Evolutionary conservation across 1,140 invertebrate genomes (phyloP).

Genomic region (Bombus vancouverensis): DNA sequence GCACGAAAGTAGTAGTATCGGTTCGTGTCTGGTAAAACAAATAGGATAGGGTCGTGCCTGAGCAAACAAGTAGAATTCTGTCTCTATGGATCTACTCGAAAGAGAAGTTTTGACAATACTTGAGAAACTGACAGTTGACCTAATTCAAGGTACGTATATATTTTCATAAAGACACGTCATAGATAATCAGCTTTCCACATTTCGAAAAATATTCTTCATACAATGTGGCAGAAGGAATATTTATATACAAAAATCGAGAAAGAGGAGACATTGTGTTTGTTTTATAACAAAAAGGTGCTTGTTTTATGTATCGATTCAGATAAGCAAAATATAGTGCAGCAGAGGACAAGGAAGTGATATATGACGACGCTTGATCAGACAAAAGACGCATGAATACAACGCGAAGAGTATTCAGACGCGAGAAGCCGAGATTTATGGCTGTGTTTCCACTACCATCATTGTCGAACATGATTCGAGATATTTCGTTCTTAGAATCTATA

Average conservation of each 20-base stretch:
- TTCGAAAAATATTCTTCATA: not conserved
- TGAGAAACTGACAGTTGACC: not conserved
- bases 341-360: slow-evolving; percentile 14
- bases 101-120: not conserved
- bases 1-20: not conserved
- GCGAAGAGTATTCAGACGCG: not conserved
- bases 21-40: not conserved
- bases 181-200: too few species aligned
- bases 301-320: not conserved
- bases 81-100: not conserved
- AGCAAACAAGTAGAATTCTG: slow-evolving; percentile 2
- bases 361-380: slow-evolving; percentile 11
- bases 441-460: not conserved
- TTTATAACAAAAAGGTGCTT: not conserved
- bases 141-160: not conserved
- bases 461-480: not conserved
- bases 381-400: not conserved
- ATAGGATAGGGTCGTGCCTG: not conserved
- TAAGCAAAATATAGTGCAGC: not conserved
- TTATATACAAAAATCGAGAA: not conserved
- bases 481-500: not conserved
- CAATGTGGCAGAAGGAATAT: not conserved
- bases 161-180: not conserved
- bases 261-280: not conserved
- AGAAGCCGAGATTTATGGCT: not conserved